phyloP scores from a whole-genome alignment of 2,797 vertebrate species.

The Lutjanus argentimaculatus region DNA sequence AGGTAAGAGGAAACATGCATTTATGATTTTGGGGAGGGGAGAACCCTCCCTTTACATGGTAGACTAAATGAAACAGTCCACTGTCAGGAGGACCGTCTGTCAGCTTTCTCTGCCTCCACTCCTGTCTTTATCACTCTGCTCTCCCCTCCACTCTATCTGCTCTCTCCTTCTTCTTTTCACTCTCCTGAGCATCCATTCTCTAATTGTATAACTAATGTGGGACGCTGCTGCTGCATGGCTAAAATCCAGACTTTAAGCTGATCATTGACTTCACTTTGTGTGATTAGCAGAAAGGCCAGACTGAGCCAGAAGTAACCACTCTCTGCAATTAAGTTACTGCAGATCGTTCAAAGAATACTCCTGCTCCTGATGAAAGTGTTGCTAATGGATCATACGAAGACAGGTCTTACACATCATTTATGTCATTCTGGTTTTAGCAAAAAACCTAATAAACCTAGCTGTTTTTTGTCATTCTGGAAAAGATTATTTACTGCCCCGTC shows the following conservation, averaged over 20 bases:
- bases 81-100: constrained; percentile 3
- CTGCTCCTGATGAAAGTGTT: constrained; percentile 25
- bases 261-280: constrained; percentile 79
- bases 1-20: no score
- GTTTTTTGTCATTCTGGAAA: constrained; percentile 10
- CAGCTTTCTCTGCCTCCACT: constrained; percentile 7
- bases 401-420: constrained; percentile 26
- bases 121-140: background rate
- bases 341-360: constrained; percentile 42
- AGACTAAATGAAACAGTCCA: background rate
- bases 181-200: constrained; percentile 23
- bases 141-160: background rate
- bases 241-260: constrained; percentile 54
- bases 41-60: no score
- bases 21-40: no score
- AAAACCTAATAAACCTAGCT: constrained; percentile 1
- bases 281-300: constrained; percentile 71
- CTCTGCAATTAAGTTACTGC: constrained; percentile 71
- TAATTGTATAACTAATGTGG: constrained; percentile 49
- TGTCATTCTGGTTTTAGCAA: background rate
- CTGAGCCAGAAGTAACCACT: constrained; percentile 68
- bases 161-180: background rate
- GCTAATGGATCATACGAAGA: constrained; percentile 31
- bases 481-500: background rate
- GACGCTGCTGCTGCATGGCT: constrained; percentile 55